A percentile compares a stretch with the other conserved stretches of the same genome.
Evolutionary conservation across 2,888 invertebrate species (phyloP).

Genomic region (Atrina japonica): DNA sequence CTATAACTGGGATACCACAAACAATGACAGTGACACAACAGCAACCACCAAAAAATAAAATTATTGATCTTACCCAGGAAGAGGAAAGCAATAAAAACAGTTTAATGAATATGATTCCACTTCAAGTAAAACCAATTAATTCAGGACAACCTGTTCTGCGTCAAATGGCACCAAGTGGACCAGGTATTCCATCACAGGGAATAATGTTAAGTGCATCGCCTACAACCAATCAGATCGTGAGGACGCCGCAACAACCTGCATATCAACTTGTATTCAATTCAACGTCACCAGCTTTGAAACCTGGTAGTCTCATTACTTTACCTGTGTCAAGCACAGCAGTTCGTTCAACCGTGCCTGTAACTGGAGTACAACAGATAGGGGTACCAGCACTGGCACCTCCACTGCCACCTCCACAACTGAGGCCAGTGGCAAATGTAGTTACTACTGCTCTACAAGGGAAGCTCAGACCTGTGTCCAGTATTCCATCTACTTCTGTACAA

Average conservation of each 20-base stretch:
- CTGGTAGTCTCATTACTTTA: conserved; percentile 55
- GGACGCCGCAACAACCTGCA: conserved; percentile 34
- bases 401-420: conserved; percentile 38
- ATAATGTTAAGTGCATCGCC: conserved; percentile 50
- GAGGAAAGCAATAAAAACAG: conserved; percentile 53
- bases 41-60: conserved; percentile 40
- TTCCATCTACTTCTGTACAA: background rate
- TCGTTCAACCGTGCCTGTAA: conserved; percentile 3
- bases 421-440: conserved; percentile 29
- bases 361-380: background rate
- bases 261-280: conserved; percentile 64
- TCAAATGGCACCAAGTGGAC: conserved; percentile 40
- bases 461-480: background rate
- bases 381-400: conserved; percentile 34
- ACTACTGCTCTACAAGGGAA: conserved; percentile 1
- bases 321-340: conserved; percentile 2
- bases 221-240: conserved; percentile 48
- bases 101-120: conserved; percentile 21
- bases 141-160: conserved; percentile 39
- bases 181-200: conserved; percentile 38
- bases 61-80: conserved; percentile 73
- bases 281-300: conserved; percentile 50
- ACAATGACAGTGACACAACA: conserved; percentile 36
- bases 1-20: conserved; percentile 25
- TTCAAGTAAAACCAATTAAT: conserved; percentile 22